phyloP scores from a whole-genome alignment of 2,113 vertebrate genomes.

The Stictonetta naevosa region DNA sequence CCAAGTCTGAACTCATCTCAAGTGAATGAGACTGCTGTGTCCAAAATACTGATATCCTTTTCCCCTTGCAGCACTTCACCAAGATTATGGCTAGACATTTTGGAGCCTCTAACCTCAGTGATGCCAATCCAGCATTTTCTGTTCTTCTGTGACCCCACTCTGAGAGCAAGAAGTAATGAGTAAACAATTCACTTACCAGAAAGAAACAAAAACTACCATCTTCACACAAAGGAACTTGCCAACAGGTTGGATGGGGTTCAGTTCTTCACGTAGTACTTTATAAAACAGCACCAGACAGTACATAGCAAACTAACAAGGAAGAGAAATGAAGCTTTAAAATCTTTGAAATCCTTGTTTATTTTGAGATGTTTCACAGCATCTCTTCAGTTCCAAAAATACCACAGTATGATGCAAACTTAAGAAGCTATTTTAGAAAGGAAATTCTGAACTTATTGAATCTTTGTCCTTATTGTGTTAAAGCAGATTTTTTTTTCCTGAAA shows the following conservation, averaged over 20 bases:
- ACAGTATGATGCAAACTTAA: not conserved
- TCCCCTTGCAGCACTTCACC: not conserved
- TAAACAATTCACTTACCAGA: constrained; percentile 85
- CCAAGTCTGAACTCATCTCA: not conserved
- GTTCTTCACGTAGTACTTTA: constrained; percentile 90
- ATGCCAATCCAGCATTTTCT: not conserved
- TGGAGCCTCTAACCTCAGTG: not conserved
- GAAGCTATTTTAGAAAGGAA: not conserved
- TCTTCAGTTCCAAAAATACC: not conserved
- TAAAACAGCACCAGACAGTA: constrained; percentile 98
- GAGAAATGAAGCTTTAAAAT: not conserved
- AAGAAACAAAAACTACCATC: constrained; percentile 97
- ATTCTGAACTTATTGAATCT: not conserved
- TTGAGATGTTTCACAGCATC: not conserved
- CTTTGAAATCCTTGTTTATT: not conserved
- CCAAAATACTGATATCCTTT: not conserved
- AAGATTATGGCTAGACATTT: not conserved
- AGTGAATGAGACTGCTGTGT: not conserved
- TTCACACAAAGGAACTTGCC: constrained; percentile 99
- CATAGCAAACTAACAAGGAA: constrained; percentile 91
- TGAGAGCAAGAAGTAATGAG: not conserved
- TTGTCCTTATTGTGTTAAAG: not conserved
- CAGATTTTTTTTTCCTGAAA: not conserved
- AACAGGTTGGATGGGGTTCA: constrained; percentile 93
- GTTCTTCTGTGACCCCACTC: not conserved